These are phyloP conservation scores for Mormyrops attenuatus DNA, from an alignment of 2,797 vertebrate genomes.

Conservation along the genomic window DNA sequence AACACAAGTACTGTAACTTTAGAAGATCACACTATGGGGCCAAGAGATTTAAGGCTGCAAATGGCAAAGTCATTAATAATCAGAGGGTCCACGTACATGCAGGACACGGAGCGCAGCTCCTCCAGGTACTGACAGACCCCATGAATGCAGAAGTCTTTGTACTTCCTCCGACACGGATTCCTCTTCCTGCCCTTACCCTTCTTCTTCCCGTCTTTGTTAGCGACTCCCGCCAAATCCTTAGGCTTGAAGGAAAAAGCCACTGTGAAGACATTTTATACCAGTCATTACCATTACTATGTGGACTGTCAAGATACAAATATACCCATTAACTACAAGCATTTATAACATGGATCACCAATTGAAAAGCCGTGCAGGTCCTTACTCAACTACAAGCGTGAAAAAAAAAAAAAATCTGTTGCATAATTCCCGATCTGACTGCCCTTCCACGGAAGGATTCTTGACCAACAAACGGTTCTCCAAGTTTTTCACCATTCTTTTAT, in stretches of 20 bases:
- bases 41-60: background rate
- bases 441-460: background rate
- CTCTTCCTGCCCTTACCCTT: constrained; percentile 69
- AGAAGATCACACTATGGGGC: background rate
- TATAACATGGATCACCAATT: background rate
- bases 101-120: constrained; percentile 59
- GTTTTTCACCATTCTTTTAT: background rate
- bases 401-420: background rate
- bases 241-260: constrained; percentile 69
- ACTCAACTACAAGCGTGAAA: background rate
- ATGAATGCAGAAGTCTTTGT: constrained; percentile 73
- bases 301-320: background rate
- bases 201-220: constrained; percentile 39
- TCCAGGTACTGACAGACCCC: constrained; percentile 68
- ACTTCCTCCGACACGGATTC: constrained; percentile 67
- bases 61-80: background rate
- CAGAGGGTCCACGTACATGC: constrained; percentile 61
- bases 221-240: constrained; percentile 46
- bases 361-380: background rate
- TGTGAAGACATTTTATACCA: constrained; percentile 34
- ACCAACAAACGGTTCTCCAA: background rate
- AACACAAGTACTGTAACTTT: background rate
- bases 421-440: background rate
- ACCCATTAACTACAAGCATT: background rate
- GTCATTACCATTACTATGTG: background rate